phyloP scores from a whole-genome alignment of 2,797 vertebrate species.

The Poecile montanus region DNA sequence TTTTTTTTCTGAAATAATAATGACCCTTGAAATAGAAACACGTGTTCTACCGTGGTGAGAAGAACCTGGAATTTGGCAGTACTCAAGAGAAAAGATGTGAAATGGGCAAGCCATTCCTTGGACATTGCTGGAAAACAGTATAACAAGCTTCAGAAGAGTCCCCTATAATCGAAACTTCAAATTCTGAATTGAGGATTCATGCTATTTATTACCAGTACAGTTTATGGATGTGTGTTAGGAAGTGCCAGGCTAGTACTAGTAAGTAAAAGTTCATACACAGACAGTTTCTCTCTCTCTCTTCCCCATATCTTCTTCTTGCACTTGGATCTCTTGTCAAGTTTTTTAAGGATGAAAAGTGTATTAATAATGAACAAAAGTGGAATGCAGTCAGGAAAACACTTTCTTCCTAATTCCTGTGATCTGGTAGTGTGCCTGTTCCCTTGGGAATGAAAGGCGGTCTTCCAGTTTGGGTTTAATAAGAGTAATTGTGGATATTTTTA shows the following conservation, averaged over 20 bases:
- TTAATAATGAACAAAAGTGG: not conserved
- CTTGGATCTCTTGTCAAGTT: not conserved
- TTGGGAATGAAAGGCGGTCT: not conserved
- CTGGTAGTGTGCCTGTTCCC: not conserved
- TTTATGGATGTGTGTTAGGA: not conserved
- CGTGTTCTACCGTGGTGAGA: rapidly evolving
- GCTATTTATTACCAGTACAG: not conserved
- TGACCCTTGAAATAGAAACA: not conserved
- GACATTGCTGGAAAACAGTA: not conserved
- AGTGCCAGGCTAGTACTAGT: not conserved
- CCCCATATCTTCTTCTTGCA: not conserved
- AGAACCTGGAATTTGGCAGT: not conserved
- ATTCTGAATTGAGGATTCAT: not conserved
- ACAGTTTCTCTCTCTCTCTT: not conserved
- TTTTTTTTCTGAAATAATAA: not conserved
- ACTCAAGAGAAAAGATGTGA: not conserved
- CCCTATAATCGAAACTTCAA: not conserved
- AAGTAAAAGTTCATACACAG: not conserved
- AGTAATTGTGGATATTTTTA: not conserved
- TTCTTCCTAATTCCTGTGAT: not conserved
- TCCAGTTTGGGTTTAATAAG: not conserved
- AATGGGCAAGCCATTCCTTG: not conserved
- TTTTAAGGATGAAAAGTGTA: not conserved
- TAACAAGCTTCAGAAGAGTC: not conserved
- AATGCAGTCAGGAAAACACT: not conserved